Conservation (phyloP, 2,797 vertebrate species). For the Eupleurogrammus muticus region DNA sequence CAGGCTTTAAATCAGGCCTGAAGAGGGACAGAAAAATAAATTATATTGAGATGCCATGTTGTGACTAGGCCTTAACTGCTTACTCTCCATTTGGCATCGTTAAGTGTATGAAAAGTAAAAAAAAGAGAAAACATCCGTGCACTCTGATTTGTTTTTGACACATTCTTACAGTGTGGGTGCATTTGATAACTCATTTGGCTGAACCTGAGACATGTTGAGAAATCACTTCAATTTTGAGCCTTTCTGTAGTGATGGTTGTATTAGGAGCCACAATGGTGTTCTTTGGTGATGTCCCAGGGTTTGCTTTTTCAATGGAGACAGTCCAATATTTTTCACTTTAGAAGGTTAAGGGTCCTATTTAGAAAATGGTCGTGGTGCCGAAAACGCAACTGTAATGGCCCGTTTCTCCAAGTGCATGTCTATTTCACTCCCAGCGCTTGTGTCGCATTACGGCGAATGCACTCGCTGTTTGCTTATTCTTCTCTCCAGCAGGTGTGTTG, state of each 20-base stretch:
- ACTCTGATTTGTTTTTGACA: neutral
- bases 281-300: neutral
- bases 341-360: too few relatives aligned
- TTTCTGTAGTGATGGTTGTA: neutral
- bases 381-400: too few relatives aligned
- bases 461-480: too few relatives aligned
- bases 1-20: conserved; percentile 81
- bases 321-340: conserved; percentile 13
- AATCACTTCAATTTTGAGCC: conserved; percentile 1
- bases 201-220: neutral
- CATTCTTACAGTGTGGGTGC: neutral
- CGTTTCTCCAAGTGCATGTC: too few relatives aligned
- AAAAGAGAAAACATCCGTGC: neutral
- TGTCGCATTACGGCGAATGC: too few relatives aligned
- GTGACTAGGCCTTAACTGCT: conserved; percentile 29
- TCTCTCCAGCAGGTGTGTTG: too few relatives aligned
- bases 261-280: neutral
- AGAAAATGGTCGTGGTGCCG: too few relatives aligned
- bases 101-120: neutral
- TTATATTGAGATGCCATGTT: conserved; percentile 29
- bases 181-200: conserved; percentile 1
- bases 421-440: too few relatives aligned
- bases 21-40: conserved; percentile 56
- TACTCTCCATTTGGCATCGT: conserved; percentile 36
- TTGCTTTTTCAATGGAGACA: conserved; percentile 14